Conservation (phyloP, 2,797 vertebrate genomes). For the Enteromius thamalakanensis region DNA sequence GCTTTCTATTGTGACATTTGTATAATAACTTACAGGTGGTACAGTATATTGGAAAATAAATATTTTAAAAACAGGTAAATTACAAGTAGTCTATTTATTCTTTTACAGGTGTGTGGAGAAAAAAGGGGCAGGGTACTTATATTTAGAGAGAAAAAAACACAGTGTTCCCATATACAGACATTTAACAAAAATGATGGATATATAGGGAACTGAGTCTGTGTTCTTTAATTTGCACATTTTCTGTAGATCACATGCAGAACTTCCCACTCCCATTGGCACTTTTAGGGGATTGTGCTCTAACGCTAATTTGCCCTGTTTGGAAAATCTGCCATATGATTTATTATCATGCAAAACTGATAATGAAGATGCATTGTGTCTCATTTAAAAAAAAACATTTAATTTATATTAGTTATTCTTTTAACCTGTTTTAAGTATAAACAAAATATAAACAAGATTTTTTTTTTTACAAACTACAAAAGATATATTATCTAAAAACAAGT, state of each 20-base stretch:
- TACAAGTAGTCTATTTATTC: background rate
- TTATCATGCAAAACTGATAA: background rate
- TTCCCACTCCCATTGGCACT: background rate
- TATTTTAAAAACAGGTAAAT: background rate
- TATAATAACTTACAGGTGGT: background rate
- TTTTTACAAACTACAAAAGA: background rate
- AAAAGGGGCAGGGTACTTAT: background rate
- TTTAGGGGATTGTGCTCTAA: background rate
- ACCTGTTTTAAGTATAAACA: background rate
- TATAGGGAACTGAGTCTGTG: no score
- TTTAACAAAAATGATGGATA: no score
- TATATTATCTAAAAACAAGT: background rate
- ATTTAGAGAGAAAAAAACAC: background rate
- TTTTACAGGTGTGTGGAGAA: background rate
- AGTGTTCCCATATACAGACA: no score
- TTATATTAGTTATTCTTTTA: background rate
- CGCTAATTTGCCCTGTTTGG: background rate
- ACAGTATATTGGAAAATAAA: background rate
- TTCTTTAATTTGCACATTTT: background rate
- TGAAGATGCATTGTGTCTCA: background rate
- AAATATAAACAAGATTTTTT: background rate
- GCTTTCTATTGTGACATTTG: background rate
- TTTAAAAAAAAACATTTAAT: background rate
- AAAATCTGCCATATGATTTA: background rate
- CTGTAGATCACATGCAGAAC: background rate